These are phyloP conservation scores for Eriosoma lanigerum DNA, from an alignment of 1,140 invertebrate genomes.

Conservation along the genomic window DNA sequence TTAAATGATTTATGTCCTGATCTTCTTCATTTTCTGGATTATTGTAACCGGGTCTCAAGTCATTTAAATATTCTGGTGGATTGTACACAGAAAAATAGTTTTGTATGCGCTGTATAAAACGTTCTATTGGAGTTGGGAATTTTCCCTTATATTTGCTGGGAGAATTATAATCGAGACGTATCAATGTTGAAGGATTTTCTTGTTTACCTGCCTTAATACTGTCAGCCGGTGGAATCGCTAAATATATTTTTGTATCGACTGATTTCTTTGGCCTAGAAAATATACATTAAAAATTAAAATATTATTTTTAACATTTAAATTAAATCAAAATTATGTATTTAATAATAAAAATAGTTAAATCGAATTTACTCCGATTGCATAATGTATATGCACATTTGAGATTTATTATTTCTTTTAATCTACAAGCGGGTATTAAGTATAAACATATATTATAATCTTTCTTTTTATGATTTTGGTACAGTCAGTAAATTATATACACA, in stretches of 20 bases:
- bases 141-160: constrained; percentile 50
- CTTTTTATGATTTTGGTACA: background rate
- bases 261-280: constrained; percentile 35
- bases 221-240: constrained; percentile 24
- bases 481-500: constrained; percentile 14
- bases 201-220: constrained; percentile 15
- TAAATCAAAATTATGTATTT: background rate
- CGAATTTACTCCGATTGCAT: background rate
- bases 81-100: constrained; percentile 57
- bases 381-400: background rate
- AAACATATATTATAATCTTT: background rate
- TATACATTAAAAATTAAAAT: background rate
- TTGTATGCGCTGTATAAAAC: constrained; percentile 56
- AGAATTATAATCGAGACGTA: background rate
- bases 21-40: constrained; percentile 19
- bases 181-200: constrained; percentile 7
- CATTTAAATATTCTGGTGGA: constrained; percentile 53
- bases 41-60: constrained; percentile 30
- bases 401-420: background rate
- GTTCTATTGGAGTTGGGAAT: constrained; percentile 56
- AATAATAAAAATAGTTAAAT: background rate
- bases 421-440: background rate
- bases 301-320: background rate
- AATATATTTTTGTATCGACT: background rate
- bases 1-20: background rate